These are phyloP conservation scores for Hormaphis cornu DNA, from an alignment of 1,140 invertebrate species.

Conservation along the genomic window DNA sequence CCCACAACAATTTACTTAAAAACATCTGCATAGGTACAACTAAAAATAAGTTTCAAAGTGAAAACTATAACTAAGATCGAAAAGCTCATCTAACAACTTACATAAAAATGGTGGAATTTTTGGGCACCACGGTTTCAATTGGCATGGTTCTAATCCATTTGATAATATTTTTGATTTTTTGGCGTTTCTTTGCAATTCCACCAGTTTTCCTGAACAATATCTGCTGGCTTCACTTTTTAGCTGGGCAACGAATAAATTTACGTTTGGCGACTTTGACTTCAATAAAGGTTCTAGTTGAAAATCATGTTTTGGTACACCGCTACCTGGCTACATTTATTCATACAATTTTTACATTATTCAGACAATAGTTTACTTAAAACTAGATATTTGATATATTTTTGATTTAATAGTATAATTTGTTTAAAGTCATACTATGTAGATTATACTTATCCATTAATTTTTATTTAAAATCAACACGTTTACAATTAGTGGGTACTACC, in stretches of 20 bases:
- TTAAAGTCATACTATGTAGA: no score
- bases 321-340: conserved; percentile 12
- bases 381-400: no score
- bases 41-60: no score
- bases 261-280: neutral
- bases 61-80: no score
- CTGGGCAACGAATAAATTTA: neutral
- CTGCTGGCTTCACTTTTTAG: conserved; percentile 2
- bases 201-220: conserved; percentile 2
- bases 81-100: no score
- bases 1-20: no score
- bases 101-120: conserved; percentile 23
- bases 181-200: neutral
- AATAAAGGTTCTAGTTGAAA: conserved; percentile 29
- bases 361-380: no score
- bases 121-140: conserved; percentile 5
- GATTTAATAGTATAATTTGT: no score
- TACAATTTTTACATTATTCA: neutral
- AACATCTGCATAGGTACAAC: no score
- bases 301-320: neutral
- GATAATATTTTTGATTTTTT: conserved; percentile 3
- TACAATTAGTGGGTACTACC: no score
- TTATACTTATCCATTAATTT: no score
- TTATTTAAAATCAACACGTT: no score
- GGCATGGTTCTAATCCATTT: neutral